Evolutionary conservation across 2,888 invertebrate species (phyloP), one percentile per base, ranked within the genome.

Genomic region (Andrena hattorfiana): DNA sequence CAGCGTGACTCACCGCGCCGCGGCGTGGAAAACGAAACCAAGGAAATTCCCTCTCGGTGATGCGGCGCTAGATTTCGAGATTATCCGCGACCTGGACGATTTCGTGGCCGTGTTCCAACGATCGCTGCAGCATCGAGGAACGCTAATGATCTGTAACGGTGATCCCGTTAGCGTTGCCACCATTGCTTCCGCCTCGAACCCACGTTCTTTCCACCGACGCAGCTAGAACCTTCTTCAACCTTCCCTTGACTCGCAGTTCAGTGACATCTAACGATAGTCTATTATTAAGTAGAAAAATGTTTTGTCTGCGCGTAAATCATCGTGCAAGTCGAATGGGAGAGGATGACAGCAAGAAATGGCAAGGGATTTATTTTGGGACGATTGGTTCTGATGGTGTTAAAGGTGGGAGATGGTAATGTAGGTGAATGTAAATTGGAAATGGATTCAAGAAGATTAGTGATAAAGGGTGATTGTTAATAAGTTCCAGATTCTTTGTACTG

Each of bases 61-160:
- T 76, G 78, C 67, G 42, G 73, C 48, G 10, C 26, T 62, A 6
- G 67, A 63, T 56, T 59, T 16, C 54, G 6, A 48, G 64, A 70
- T 76, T 16, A 32, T 62, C 20, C 56, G n/a, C 42, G 48, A 69
- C 42, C 49, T 23, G 23, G 30, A 5, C 67, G 20, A 76, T 82
- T 69, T 76, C 63, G 81, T 30, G 20, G 26, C 30, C 4, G 56
- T 23, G 56, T 4, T 56, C 10, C 10, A 13, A 26, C 56, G 56
- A 56, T 64, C 79, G 85, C 87, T 81, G 74, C 82, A 81, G 72
- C 81, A 84, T 82, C 71, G 76, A 80, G 77, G 85, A 83, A 87
- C 90, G 89, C 88, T 92, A 91, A 91, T 91, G 92, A 92, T 92
- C 91, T 88, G 89, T 90, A 92, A 92, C 91, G 87, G 54, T 81